Evolutionary conservation across 2,113 vertebrate genomes (phyloP).

Genomic region (Sphyrna mokarran): DNA sequence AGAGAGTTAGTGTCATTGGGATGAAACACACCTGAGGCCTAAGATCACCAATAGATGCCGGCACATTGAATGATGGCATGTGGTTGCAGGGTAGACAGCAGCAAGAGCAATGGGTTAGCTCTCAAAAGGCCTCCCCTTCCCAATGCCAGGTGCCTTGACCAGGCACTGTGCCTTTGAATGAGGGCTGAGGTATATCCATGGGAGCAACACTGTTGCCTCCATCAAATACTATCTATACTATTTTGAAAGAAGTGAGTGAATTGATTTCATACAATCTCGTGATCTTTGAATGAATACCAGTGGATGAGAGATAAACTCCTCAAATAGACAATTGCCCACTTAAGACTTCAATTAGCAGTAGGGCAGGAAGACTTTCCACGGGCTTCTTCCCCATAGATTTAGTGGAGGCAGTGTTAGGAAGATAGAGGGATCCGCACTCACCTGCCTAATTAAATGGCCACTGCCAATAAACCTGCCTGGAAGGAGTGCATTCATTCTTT

Average conservation of each 20-base stretch:
- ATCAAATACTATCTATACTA: too few species aligned
- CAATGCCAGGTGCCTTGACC: not conserved
- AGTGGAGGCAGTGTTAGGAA: not conserved
- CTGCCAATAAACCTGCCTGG: not conserved
- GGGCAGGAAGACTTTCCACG: too few species aligned
- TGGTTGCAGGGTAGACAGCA: too few species aligned
- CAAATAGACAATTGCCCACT: too few species aligned
- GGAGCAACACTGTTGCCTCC: not conserved
- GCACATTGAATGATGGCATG: not conserved
- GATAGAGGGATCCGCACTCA: not conserved
- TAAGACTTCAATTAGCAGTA: too few species aligned
- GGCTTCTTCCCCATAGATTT: not conserved
- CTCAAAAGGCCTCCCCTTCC: not conserved
- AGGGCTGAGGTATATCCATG: not conserved
- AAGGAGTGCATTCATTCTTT: not conserved
- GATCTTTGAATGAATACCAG: not conserved
- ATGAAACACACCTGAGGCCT: not conserved
- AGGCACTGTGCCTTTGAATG: not conserved
- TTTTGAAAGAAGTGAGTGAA: too few species aligned
- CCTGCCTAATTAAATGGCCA: not conserved
- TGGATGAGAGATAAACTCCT: not conserved
- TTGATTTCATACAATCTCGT: too few species aligned
- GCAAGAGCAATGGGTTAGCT: too few species aligned
- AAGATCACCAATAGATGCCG: not conserved
- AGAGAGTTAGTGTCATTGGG: not conserved